Percentiles rank a stretch among this genome's conserved stretches.
These are phyloP conservation scores for Lordiphosa collinella DNA, from an alignment of 1,140 invertebrate genomes.

Conservation along the genomic window DNA sequence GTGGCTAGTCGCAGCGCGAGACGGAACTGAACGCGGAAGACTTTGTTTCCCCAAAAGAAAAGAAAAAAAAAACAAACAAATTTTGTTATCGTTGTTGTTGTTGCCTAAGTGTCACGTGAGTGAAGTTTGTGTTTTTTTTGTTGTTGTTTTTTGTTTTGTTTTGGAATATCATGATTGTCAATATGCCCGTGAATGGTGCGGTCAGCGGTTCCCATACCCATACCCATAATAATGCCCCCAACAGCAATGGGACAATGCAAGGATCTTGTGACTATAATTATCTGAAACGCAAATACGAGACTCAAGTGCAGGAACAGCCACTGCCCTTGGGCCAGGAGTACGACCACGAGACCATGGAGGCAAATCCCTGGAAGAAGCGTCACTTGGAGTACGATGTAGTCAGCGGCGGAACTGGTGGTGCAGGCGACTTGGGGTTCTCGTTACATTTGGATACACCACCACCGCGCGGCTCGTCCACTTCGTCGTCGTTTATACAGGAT, in stretches of 20 bases:
- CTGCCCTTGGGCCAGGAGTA: conserved; percentile 28
- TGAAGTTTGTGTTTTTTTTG: conserved; percentile 17
- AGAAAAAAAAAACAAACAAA: background rate
- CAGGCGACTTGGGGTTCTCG: conserved; percentile 50
- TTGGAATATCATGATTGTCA: conserved; percentile 56
- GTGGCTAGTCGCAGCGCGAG: conserved; percentile 62
- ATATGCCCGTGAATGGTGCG: conserved; percentile 56
- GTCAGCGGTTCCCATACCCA: conserved; percentile 12
- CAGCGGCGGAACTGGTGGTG: background rate
- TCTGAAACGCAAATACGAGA: conserved; percentile 56
- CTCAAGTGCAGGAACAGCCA: conserved; percentile 15
- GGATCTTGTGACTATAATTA: conserved; percentile 49
- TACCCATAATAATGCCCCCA: conserved; percentile 14
- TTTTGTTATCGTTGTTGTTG: conserved; percentile 1
- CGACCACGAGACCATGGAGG: conserved; percentile 17
- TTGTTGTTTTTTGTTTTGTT: conserved; percentile 29
- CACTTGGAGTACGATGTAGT: conserved; percentile 52
- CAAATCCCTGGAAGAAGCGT: conserved; percentile 67
- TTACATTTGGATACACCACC: conserved; percentile 44
- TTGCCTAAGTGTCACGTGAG: background rate
- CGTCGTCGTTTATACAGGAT: conserved; percentile 62
- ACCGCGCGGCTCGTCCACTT: background rate
- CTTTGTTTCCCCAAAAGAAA: background rate
- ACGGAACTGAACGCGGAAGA: conserved; percentile 50
- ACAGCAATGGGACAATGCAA: conserved; percentile 3